Evolutionary conservation across 1,140 invertebrate species (phyloP), one percentile per base, ranked within the genome.

Genomic region (Plodia interpunctella): DNA sequence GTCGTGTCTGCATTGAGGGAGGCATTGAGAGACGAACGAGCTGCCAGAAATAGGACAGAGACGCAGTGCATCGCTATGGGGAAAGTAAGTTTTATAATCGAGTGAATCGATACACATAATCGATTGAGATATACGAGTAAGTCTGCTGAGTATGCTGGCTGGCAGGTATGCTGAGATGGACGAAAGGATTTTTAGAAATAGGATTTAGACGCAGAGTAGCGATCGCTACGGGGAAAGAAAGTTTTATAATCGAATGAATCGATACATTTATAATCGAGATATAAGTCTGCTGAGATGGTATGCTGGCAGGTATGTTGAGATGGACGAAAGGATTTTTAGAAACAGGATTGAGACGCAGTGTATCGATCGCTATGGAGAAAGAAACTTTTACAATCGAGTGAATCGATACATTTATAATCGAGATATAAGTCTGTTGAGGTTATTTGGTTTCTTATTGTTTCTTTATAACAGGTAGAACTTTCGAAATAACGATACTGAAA

Each of bases 11-110:
- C 77, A 0, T 54, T 88, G 49, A 50, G 83, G 2, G 85, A 85
- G 8, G 77, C 80, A 0, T 51, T 88, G 54, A 70, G 63, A 19
- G 85, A 88, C 10, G 85, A 88, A 30, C 68, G 82, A 0, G 53
- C 55, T 2, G 76, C 75, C 0, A 71, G 76, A 25, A 81, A 72
- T 21, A 66, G 70, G 15, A 73, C 74, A 0, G 81, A 83, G 15
- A 53, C 70, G 5, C 70, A 76, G 25, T 70, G 60, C 30, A 49
- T 57, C 6, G 54, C 69, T 35, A 38, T 83, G 0, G 62, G 55
- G 6, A 88, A 88, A 77, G 85, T 83, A 52, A 51, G 49, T 25
- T 20, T 21, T 21, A 3, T 38, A 11, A 44, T 53, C 19, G 9
- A 21, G 21, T 51, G 2, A 21, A 20, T 44, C 15, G 5, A 44